Evolutionary conservation across 2,797 vertebrate species (phyloP).

Genomic region (Tokudaia tokunoshimensis): DNA sequence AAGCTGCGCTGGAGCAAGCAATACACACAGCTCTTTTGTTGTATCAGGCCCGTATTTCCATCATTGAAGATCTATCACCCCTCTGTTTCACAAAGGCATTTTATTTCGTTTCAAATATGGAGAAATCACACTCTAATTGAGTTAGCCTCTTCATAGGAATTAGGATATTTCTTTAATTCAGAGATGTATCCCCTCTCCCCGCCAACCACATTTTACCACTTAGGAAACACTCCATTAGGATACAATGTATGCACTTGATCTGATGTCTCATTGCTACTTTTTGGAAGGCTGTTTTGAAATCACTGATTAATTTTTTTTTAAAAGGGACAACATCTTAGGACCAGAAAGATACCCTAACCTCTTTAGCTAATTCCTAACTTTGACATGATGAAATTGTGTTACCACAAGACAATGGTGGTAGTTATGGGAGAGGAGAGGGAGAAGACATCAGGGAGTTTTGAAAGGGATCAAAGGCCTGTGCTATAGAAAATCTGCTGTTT

Average conservation of each 20-base stretch:
- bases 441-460: background rate
- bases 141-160: slow-evolving; percentile 46
- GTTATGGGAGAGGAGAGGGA: background rate
- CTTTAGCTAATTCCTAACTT: background rate
- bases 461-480: background rate
- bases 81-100: slow-evolving; percentile 49
- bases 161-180: slow-evolving; percentile 67
- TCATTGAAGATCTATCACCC: background rate
- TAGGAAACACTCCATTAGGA: slow-evolving; percentile 48
- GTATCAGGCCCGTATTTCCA: slow-evolving; percentile 21
- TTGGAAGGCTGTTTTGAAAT: slow-evolving; percentile 58
- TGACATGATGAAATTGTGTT: background rate
- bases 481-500: background rate
- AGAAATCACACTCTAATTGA: slow-evolving; percentile 53
- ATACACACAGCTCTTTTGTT: background rate
- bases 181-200: background rate
- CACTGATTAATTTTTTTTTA: slow-evolving; percentile 33
- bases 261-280: slow-evolving; percentile 38
- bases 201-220: slow-evolving; percentile 45
- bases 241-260: slow-evolving; percentile 12
- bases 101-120: slow-evolving; percentile 50
- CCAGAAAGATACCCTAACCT: slow-evolving; percentile 19
- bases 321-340: slow-evolving; percentile 48
- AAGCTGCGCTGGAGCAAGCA: background rate
- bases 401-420: background rate